Conservation (phyloP, 2,888 invertebrate genomes). For the Megamerina dolium region DNA sequence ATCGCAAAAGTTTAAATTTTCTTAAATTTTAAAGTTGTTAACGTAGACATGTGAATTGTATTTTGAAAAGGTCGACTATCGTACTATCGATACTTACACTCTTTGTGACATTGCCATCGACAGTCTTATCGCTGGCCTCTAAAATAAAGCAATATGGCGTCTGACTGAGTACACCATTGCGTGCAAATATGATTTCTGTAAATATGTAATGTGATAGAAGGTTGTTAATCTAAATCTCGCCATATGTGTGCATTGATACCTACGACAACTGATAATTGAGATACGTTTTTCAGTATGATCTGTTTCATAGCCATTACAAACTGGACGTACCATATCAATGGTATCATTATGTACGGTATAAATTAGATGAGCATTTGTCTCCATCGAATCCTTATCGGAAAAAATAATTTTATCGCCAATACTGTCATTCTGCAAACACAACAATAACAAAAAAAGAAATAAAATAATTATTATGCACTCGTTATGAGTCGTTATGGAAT, state of each 20-base stretch:
- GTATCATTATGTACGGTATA: conserved; percentile 43
- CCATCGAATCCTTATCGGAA: conserved; percentile 43
- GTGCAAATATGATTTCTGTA: conserved; percentile 41
- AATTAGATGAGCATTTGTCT: conserved; percentile 36
- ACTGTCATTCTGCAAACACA: conserved; percentile 32
- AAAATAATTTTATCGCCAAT: conserved; percentile 45
- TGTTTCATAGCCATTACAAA: conserved; percentile 43
- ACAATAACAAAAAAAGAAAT: background rate
- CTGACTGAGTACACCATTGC: conserved; percentile 38
- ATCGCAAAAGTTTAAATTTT: too few relatives aligned
- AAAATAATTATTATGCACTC: too few relatives aligned
- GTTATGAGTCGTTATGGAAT: too few relatives aligned
- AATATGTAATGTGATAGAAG: background rate
- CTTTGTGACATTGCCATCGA: conserved; percentile 32
- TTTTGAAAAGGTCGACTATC: too few relatives aligned
- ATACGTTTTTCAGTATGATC: conserved; percentile 43
- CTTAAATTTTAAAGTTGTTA: too few relatives aligned
- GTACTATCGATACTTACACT: conserved; percentile 25
- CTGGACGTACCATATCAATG: conserved; percentile 33
- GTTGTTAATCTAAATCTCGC: background rate
- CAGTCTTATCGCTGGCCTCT: conserved; percentile 53
- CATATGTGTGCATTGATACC: conserved; percentile 20
- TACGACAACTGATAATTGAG: conserved; percentile 47
- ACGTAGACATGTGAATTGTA: too few relatives aligned
- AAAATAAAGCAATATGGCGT: conserved; percentile 52